Conservation (phyloP, 2,797 vertebrate genomes). For the Harpagifer antarcticus region DNA sequence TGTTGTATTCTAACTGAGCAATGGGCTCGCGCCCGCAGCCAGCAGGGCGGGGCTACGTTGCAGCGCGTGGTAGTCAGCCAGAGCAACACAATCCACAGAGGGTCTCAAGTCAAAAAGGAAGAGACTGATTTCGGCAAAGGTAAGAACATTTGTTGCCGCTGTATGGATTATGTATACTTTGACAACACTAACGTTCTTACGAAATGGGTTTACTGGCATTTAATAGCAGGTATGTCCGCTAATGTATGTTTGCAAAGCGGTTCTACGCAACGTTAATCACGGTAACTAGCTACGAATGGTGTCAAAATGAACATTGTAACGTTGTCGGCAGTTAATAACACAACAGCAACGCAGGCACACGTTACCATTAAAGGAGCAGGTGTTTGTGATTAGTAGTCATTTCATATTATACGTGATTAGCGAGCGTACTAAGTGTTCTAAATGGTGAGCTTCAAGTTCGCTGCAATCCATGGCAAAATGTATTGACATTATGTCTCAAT, state of each 20-base stretch:
- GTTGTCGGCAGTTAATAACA: background rate
- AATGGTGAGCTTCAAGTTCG: conserved; percentile 57
- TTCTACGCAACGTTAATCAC: conserved; percentile 51
- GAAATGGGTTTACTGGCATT: background rate
- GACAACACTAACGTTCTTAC: fast-evolving
- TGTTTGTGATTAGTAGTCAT: background rate
- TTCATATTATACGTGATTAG: conserved; percentile 21
- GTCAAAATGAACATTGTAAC: conserved; percentile 5
- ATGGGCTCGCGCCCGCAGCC: conserved; percentile 31
- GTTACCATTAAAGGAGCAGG: background rate
- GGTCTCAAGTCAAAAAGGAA: conserved; percentile 48
- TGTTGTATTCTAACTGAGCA: conserved; percentile 37
- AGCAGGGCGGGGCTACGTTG: conserved; percentile 49
- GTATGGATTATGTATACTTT: background rate
- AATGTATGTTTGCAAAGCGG: conserved; percentile 13
- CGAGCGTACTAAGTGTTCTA: conserved; percentile 24
- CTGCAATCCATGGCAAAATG: conserved; percentile 24
- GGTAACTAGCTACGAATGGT: conserved; percentile 17
- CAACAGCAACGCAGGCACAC: background rate
- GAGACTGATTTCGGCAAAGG: conserved; percentile 58
- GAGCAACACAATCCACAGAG: conserved; percentile 75
- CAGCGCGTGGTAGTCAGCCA: conserved; percentile 76
- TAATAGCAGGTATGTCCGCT: background rate
- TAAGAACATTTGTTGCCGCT: conserved; percentile 41
- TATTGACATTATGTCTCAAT: conserved; percentile 43